phyloP scores from a whole-genome alignment of 2,888 invertebrate genomes.

The Thumatha senex region DNA sequence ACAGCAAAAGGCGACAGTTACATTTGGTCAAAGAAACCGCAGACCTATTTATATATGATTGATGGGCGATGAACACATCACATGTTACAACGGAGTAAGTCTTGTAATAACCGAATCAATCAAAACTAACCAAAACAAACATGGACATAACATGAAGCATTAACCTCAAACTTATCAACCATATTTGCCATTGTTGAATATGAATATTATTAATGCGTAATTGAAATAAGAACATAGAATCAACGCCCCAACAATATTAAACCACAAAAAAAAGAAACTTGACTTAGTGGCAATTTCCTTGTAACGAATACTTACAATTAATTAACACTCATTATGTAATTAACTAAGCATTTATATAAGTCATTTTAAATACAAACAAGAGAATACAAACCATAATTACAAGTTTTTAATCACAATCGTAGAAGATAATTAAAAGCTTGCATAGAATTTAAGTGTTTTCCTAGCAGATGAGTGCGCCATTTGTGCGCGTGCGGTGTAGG shows the following conservation, averaged over 20 bases:
- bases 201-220: too few species aligned
- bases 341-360: slow-evolving; percentile 23
- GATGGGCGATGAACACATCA: background rate
- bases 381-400: slow-evolving; percentile 30
- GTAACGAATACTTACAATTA: slow-evolving; percentile 14
- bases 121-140: background rate
- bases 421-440: slow-evolving; percentile 46
- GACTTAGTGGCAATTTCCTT: slow-evolving; percentile 6
- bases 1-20: slow-evolving; percentile 17
- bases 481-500: slow-evolving; percentile 60
- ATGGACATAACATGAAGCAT: too few species aligned
- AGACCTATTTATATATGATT: background rate
- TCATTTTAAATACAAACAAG: slow-evolving; percentile 20
- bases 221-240: background rate
- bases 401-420: slow-evolving; percentile 34
- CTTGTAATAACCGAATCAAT: background rate
- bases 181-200: background rate
- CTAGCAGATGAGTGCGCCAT: slow-evolving; percentile 46
- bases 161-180: background rate
- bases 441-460: slow-evolving; percentile 52
- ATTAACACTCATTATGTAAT: slow-evolving; percentile 24
- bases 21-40: background rate
- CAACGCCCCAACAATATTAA: too few species aligned
- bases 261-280: slow-evolving; percentile 2
- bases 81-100: background rate